Conservation (phyloP, 2,113 vertebrate species). For the Oenanthe oenanthe region DNA sequence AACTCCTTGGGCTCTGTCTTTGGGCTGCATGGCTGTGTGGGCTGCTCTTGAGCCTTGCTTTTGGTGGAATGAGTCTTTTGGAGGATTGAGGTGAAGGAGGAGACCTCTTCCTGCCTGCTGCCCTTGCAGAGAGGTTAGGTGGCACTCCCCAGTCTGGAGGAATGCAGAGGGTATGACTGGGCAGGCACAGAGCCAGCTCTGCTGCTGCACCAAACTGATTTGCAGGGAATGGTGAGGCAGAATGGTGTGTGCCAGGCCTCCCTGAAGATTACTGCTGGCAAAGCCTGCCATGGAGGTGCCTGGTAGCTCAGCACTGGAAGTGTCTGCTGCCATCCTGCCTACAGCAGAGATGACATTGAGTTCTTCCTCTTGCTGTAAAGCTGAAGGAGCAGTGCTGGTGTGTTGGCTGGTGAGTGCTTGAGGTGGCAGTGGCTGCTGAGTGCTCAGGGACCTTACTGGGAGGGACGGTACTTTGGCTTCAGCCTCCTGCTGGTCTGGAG, state of each 20-base stretch:
- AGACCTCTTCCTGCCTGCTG: neutral
- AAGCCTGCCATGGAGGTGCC: neutral
- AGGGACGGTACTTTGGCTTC: neutral
- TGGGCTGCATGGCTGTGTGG: neutral
- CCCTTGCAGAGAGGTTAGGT: neutral
- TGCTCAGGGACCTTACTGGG: neutral
- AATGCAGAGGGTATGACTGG: neutral
- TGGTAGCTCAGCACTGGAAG: neutral
- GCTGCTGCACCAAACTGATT: neutral
- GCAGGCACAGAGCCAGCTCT: neutral
- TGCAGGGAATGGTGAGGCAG: neutral
- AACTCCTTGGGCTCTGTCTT: neutral
- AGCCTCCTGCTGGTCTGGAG: neutral
- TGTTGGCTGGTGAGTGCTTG: neutral
- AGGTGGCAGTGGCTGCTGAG: neutral
- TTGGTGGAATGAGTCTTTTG: neutral
- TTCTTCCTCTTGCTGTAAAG: neutral
- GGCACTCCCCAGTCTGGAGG: neutral
- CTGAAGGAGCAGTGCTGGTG: neutral
- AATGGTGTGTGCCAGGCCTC: neutral
- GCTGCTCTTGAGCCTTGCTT: neutral
- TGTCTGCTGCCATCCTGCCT: neutral
- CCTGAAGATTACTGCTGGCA: neutral
- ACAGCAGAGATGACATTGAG: neutral
- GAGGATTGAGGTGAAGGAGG: neutral